A percentile compares a stretch with the other conserved stretches of the same genome.
These are phyloP conservation scores for Symphodus melops DNA, from an alignment of 2,113 vertebrate species.

Conservation along the genomic window DNA sequence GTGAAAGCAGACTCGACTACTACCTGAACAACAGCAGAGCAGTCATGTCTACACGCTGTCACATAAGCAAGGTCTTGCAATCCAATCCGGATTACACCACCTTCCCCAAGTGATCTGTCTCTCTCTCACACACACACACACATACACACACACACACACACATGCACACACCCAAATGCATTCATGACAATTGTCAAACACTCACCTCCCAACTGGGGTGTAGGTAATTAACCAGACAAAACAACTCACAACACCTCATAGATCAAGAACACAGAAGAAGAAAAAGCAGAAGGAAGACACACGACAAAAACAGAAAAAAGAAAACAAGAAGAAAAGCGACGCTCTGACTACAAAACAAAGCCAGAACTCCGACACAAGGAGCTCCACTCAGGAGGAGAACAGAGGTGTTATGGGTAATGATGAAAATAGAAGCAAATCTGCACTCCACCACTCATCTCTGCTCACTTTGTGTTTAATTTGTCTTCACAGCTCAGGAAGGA, in stretches of 20 bases:
- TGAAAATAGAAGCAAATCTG: slow-evolving; percentile 64
- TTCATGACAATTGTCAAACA: slow-evolving; percentile 75
- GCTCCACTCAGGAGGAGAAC: slow-evolving; percentile 89
- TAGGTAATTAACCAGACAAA: slow-evolving; percentile 80
- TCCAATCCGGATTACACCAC: slow-evolving; percentile 55
- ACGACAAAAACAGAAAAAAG: slow-evolving; percentile 54
- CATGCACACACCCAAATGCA: slow-evolving; percentile 13
- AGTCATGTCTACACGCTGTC: slow-evolving; percentile 77
- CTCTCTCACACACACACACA: slow-evolving; percentile 5
- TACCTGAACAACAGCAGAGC: slow-evolving; percentile 66
- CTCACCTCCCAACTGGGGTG: slow-evolving; percentile 66
- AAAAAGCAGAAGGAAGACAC: slow-evolving; percentile 54
- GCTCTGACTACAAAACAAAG: slow-evolving; percentile 63
- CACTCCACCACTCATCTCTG: slow-evolving; percentile 68
- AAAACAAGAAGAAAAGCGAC: slow-evolving; percentile 47
- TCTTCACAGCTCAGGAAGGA: slow-evolving; percentile 25
- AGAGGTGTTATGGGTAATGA: slow-evolving; percentile 58
- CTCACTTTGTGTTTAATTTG: slow-evolving; percentile 30
- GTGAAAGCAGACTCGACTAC: slow-evolving; percentile 40
- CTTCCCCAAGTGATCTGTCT: slow-evolving; percentile 5
- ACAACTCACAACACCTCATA: slow-evolving; percentile 72
- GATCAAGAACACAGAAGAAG: slow-evolving; percentile 64
- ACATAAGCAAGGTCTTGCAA: slow-evolving; percentile 74
- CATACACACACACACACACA: slow-evolving; percentile 13
- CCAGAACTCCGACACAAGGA: slow-evolving; percentile 76